Evolutionary conservation across 2,797 vertebrate species (phyloP).

Genomic region (Etheostoma perlongum): DNA sequence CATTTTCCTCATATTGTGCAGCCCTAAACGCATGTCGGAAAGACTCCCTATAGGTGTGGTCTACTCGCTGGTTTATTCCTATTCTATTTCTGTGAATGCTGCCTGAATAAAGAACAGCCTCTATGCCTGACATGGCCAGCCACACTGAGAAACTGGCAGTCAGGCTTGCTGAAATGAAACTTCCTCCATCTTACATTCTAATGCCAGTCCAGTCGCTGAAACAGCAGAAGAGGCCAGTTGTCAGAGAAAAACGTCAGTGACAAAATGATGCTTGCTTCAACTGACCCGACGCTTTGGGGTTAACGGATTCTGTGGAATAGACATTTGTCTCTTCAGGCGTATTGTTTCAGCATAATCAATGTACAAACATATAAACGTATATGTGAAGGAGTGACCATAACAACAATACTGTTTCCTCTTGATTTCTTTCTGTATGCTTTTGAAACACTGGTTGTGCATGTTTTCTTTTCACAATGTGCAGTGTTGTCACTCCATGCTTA

Average conservation of each 20-base stretch:
- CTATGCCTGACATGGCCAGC: background rate
- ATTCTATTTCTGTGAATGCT: conserved; percentile 35
- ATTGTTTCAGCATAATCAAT: background rate
- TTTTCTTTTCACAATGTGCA: background rate
- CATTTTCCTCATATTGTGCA: no score
- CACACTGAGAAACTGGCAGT: conserved; percentile 11
- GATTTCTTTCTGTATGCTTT: background rate
- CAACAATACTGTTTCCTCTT: background rate
- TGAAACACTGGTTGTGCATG: background rate
- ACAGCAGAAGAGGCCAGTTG: conserved; percentile 28
- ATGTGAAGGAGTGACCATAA: background rate
- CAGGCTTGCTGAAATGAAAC: conserved; percentile 2
- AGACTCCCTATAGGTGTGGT: background rate
- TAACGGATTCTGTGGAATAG: background rate
- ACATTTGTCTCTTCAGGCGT: conserved; percentile 4
- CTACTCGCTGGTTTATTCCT: background rate
- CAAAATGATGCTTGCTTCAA: conserved; percentile 1
- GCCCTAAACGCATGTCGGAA: conserved; percentile 14
- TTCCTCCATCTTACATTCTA: background rate
- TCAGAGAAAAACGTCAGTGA: conserved; percentile 7
- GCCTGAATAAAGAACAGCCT: conserved; percentile 1
- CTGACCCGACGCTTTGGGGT: background rate
- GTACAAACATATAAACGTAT: background rate
- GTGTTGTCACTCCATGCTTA: background rate
- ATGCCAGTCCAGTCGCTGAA: conserved; percentile 5